Evolutionary conservation across 1,140 invertebrate species (phyloP).

Genomic region (Megalopta genalis): DNA sequence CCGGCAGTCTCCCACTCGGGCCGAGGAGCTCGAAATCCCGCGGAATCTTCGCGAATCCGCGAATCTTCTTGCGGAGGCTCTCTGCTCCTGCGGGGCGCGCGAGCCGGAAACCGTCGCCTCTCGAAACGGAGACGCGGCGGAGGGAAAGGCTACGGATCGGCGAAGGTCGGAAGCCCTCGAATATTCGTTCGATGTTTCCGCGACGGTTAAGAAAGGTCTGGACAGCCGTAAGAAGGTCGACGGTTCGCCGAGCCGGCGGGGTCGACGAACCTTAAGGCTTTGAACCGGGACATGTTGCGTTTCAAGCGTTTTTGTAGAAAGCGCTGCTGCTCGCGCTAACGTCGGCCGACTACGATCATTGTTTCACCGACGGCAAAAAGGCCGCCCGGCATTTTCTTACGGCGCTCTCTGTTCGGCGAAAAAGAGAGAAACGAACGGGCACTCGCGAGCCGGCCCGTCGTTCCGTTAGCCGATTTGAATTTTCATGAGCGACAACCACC

Average conservation of each 20-base stretch:
- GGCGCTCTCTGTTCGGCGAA: not conserved
- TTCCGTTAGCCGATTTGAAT: constrained; percentile 30
- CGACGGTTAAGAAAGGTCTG: constrained; percentile 62
- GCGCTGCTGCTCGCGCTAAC: constrained; percentile 49
- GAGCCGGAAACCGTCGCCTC: not conserved
- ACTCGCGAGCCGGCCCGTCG: not conserved
- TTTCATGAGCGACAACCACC: not conserved
- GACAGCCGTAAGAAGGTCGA: constrained; percentile 62
- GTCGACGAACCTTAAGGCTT: constrained; percentile 59
- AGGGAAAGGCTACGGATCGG: not conserved
- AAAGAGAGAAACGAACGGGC: not conserved
- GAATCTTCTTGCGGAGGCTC: not conserved
- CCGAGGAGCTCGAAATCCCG: not conserved
- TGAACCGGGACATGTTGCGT: constrained; percentile 64
- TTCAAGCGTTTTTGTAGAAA: constrained; percentile 62
- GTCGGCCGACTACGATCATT: constrained; percentile 30
- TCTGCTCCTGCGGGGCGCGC: not conserved
- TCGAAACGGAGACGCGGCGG: not conserved
- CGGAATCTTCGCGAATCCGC: not conserved
- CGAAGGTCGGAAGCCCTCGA: constrained; percentile 11
- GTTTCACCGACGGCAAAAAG: not conserved
- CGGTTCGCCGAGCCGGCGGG: constrained; percentile 49
- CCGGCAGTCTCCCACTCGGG: not conserved
- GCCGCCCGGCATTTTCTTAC: constrained; percentile 4
- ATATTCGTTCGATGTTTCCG: constrained; percentile 51